Conservation (phyloP, 2,113 vertebrate species). For the Brachyhypopomus occidentalis region DNA sequence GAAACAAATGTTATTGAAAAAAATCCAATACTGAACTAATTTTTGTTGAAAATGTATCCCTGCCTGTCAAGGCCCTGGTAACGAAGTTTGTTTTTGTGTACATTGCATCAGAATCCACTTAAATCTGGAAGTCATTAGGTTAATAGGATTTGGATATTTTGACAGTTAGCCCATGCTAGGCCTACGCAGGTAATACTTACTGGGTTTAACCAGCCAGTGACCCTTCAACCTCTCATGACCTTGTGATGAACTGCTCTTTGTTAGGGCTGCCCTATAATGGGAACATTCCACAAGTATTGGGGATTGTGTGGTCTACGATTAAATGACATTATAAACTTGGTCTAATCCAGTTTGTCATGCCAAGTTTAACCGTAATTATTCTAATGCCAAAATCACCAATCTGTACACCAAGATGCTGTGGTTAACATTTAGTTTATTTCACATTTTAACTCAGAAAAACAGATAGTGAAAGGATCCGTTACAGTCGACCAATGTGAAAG, state of each 20-base stretch:
- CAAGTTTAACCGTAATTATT: background rate
- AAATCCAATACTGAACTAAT: constrained; percentile 48
- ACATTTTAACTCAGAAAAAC: constrained; percentile 35
- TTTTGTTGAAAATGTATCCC: constrained; percentile 53
- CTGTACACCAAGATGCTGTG: background rate
- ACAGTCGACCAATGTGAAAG: constrained; percentile 4
- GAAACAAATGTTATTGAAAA: constrained; percentile 42
- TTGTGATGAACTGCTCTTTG: background rate
- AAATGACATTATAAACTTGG: background rate
- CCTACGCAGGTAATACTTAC: constrained; percentile 51
- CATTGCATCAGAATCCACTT: constrained; percentile 67
- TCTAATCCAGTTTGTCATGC: no score
- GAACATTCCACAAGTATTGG: background rate
- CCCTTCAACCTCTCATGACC: constrained; percentile 17
- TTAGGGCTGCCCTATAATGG: background rate
- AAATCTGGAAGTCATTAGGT: constrained; percentile 71
- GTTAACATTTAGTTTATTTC: constrained; percentile 15
- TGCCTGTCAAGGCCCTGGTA: constrained; percentile 65
- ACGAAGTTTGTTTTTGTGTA: constrained; percentile 69
- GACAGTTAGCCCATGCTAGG: constrained; percentile 59
- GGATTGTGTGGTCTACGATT: background rate
- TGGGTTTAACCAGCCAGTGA: constrained; percentile 11
- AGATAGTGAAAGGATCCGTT: constrained; percentile 21
- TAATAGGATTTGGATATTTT: constrained; percentile 64
- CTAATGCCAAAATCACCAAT: background rate